Evolutionary conservation across 2,113 vertebrate species (phyloP).

Genomic region (Oreochromis spilurus): DNA sequence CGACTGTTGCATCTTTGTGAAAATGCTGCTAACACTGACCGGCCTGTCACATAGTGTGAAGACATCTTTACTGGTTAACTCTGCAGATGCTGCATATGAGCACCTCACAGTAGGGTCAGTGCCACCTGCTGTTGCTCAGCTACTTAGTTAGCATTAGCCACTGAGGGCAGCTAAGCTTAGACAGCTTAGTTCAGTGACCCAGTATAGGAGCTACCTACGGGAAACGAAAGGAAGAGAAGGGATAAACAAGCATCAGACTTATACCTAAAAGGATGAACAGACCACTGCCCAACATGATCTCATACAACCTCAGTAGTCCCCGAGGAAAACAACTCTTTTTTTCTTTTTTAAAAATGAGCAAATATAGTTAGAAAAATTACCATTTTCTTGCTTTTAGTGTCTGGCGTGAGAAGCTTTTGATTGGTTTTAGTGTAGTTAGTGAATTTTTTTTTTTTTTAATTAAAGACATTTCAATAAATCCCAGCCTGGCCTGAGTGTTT

Average conservation of each 20-base stretch:
- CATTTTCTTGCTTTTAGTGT: not conserved
- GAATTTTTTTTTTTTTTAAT: not conserved
- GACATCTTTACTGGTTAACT: not conserved
- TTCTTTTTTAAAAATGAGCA: not conserved
- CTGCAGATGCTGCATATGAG: constrained; percentile 18
- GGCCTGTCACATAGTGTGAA: not conserved
- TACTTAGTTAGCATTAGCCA: constrained; percentile 67
- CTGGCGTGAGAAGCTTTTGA: not conserved
- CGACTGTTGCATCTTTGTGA: not conserved
- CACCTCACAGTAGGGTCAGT: constrained; percentile 17
- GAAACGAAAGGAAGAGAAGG: constrained; percentile 34
- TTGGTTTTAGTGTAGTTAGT: not conserved
- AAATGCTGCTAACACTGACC: not conserved
- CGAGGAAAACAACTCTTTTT: not conserved
- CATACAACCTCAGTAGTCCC: not conserved
- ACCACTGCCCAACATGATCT: not conserved
- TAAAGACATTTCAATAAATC: not conserved
- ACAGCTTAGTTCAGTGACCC: constrained; percentile 66
- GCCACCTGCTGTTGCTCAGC: constrained; percentile 61
- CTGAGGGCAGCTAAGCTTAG: constrained; percentile 54
- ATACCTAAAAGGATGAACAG: not conserved
- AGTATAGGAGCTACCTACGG: constrained; percentile 25
- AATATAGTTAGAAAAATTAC: not conserved
- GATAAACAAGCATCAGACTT: constrained; percentile 10
- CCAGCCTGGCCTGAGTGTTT: not conserved